Percentiles rank a stretch among this genome's conserved stretches.
phyloP scores from a whole-genome alignment of 2,797 vertebrate genomes.

The Atherinosoma microstoma region DNA sequence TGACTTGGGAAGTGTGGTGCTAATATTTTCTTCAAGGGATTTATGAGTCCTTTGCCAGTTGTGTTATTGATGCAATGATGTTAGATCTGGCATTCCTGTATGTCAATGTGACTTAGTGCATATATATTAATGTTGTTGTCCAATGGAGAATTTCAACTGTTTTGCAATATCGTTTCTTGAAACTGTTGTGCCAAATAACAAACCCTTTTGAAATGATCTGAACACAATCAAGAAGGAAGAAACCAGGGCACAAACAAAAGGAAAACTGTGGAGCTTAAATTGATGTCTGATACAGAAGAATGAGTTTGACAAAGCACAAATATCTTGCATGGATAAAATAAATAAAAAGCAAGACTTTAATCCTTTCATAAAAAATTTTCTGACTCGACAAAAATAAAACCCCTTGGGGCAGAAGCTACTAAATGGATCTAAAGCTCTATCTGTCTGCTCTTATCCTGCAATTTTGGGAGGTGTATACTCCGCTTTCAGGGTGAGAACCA shows the following conservation, averaged over 20 bases:
- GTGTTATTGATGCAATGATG: background rate
- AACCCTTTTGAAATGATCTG: too few species aligned
- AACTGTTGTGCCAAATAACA: background rate
- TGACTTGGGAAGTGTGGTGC: too few species aligned
- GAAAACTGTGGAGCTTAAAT: constrained; percentile 25
- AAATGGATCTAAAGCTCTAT: constrained; percentile 49
- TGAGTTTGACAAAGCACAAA: constrained; percentile 46
- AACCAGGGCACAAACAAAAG: constrained; percentile 16
- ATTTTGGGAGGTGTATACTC: constrained; percentile 38
- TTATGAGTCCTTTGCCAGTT: background rate
- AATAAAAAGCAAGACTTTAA: background rate
- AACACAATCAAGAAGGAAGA: constrained; percentile 3
- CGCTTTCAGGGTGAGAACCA: constrained; percentile 42
- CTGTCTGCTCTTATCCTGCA: constrained; percentile 25
- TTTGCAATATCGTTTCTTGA: background rate
- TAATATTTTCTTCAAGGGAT: background rate
- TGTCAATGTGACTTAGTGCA: background rate
- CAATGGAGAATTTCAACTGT: background rate
- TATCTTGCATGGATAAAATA: constrained; percentile 11
- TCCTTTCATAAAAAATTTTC: constrained; percentile 49
- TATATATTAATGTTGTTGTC: background rate
- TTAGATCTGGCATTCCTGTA: background rate
- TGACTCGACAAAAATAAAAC: constrained; percentile 35
- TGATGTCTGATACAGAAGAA: constrained; percentile 49
- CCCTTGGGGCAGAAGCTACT: constrained; percentile 33